Evolutionary conservation across 2,797 vertebrate species (phyloP).

Genomic region (Anabas testudineus): DNA sequence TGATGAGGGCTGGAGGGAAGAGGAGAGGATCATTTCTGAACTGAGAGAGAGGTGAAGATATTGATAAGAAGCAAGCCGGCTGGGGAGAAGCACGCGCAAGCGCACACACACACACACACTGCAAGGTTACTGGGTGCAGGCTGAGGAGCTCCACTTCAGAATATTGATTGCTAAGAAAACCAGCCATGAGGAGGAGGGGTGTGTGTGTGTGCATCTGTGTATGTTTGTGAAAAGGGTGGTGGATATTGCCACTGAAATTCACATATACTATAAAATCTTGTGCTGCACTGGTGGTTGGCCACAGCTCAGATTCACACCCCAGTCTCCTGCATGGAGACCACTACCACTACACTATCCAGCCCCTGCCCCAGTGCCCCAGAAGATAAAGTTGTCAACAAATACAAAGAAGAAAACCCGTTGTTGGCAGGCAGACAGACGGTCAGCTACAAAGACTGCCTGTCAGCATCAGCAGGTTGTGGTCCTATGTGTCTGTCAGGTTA

Average conservation of each 20-base stretch:
- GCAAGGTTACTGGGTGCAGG: slow-evolving; percentile 71
- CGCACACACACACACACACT: slow-evolving; percentile 34
- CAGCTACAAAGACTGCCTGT: neutral
- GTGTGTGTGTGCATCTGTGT: slow-evolving; percentile 43
- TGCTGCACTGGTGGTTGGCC: slow-evolving; percentile 36
- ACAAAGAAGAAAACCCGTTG: neutral
- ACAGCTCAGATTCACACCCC: too few species aligned
- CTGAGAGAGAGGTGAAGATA: slow-evolving; percentile 65
- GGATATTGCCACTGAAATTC: slow-evolving; percentile 21
- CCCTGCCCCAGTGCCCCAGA: too few species aligned
- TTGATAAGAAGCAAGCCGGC: slow-evolving; percentile 72
- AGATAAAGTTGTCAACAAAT: slow-evolving; percentile 2
- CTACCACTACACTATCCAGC: too few species aligned
- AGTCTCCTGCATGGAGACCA: too few species aligned
- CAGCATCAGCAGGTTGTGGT: slow-evolving; percentile 11
- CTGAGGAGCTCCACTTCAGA: slow-evolving; percentile 78
- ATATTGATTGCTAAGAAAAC: slow-evolving; percentile 80
- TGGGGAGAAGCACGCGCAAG: slow-evolving; percentile 27
- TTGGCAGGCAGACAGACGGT: neutral
- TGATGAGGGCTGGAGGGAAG: slow-evolving; percentile 66
- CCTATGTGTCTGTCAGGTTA: slow-evolving; percentile 48
- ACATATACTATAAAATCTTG: slow-evolving; percentile 16
- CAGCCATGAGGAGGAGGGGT: slow-evolving; percentile 61
- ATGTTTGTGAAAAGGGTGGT: slow-evolving; percentile 11
- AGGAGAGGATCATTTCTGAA: slow-evolving; percentile 74